Evolutionary conservation across 1,140 invertebrate species (phyloP).

Genomic region (Drosophila paulistorum): DNA sequence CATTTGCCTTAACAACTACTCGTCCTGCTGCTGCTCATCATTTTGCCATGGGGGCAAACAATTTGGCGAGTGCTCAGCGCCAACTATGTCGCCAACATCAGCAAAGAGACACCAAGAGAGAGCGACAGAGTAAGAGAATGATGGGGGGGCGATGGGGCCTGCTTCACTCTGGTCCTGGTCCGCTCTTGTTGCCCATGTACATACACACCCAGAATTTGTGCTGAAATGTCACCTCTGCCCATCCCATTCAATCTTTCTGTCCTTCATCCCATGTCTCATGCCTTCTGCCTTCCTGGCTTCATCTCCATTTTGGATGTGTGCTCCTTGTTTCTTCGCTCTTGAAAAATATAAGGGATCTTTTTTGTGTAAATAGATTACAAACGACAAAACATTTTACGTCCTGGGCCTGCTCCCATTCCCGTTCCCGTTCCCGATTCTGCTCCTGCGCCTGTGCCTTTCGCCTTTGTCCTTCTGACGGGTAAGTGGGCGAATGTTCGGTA

Average conservation of each 20-base stretch:
- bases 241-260: background rate
- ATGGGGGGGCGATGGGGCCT: no score
- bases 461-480: no score
- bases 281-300: constrained; percentile 7
- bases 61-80: constrained; percentile 58
- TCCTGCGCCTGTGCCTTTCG: no score
- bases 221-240: constrained; percentile 54
- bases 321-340: constrained; percentile 61
- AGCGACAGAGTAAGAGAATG: no score
- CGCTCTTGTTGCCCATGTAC: constrained; percentile 21
- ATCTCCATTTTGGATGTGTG: constrained; percentile 16
- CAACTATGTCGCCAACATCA: constrained; percentile 59
- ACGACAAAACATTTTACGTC: constrained; percentile 76
- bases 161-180: constrained; percentile 3
- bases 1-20: constrained; percentile 34
- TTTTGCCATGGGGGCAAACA: constrained; percentile 22
- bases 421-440: no score
- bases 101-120: background rate
- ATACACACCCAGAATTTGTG: constrained; percentile 55
- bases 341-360: constrained; percentile 63
- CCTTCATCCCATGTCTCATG: background rate
- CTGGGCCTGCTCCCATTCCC: background rate
- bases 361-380: constrained; percentile 82
- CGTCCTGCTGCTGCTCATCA: background rate
- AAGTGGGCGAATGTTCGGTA: no score